phyloP scores from a whole-genome alignment of 2,113 vertebrate species.

The Semnopithecus entellus region DNA sequence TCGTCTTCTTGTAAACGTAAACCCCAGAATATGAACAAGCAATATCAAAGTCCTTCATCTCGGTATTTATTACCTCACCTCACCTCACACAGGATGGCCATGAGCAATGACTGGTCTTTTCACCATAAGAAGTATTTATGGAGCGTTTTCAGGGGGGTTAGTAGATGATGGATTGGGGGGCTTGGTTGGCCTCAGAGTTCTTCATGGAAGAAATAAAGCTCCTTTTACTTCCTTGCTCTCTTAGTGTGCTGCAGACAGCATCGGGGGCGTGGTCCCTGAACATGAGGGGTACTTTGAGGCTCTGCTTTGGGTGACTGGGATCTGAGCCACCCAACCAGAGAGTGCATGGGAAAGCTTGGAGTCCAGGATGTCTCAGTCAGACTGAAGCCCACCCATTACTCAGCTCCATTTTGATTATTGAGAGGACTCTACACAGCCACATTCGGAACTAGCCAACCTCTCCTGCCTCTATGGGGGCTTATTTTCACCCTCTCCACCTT shows the following conservation, averaged over 20 bases:
- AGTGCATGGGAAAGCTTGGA: background rate
- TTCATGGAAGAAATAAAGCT: background rate
- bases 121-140: accelerated
- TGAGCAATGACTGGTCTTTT: background rate
- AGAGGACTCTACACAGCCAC: background rate
- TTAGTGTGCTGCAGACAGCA: accelerated
- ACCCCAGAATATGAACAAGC: background rate
- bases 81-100: accelerated
- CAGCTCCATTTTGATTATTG: accelerated
- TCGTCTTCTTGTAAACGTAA: background rate
- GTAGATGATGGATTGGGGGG: accelerated
- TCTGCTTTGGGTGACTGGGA: background rate
- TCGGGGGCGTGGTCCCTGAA: background rate
- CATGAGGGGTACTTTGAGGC: background rate
- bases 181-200: background rate
- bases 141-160: accelerated
- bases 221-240: background rate
- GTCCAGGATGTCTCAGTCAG: background rate
- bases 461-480: accelerated
- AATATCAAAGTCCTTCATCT: accelerated
- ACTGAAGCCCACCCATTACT: background rate
- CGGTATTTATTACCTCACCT: no score
- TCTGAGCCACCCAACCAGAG: background rate
- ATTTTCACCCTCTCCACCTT: no score
- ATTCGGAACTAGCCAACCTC: background rate